These are phyloP conservation scores for Drosophila antonietae DNA, from an alignment of 2,888 invertebrate species.

Conservation along the genomic window DNA sequence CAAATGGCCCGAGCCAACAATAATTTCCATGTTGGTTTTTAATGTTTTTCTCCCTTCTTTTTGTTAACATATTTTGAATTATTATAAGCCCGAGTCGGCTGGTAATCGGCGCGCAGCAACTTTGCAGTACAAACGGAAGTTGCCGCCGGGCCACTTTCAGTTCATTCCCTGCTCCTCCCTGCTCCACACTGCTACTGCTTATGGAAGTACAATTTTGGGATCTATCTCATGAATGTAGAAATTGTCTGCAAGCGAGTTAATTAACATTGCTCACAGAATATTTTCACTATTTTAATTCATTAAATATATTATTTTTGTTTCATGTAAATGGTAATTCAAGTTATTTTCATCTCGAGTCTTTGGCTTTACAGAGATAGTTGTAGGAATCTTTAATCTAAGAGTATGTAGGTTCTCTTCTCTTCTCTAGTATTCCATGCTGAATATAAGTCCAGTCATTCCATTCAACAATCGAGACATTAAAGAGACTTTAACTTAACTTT, in stretches of 20 bases:
- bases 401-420: background rate
- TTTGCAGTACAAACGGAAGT: slow-evolving; percentile 78
- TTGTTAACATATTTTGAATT: slow-evolving; percentile 69
- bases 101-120: slow-evolving; percentile 63
- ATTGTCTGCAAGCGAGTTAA: slow-evolving; percentile 16
- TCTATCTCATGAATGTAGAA: slow-evolving; percentile 36
- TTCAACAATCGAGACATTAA: background rate
- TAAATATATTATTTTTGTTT: slow-evolving; percentile 1
- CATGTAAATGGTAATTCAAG: background rate
- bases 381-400: background rate
- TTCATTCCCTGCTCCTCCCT: background rate
- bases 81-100: slow-evolving; percentile 55
- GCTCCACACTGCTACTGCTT: background rate
- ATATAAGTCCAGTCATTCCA: background rate
- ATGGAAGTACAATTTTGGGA: slow-evolving; percentile 31
- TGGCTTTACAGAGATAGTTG: background rate
- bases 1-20: slow-evolving; percentile 64
- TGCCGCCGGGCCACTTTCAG: slow-evolving; percentile 38
- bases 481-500: too few species aligned
- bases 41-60: slow-evolving; percentile 46
- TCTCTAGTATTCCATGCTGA: background rate
- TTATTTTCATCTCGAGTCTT: background rate
- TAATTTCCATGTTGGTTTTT: slow-evolving; percentile 74
- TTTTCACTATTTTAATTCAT: slow-evolving; percentile 11
- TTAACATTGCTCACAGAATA: slow-evolving; percentile 15